Conservation (phyloP, 2,113 vertebrate species). For the Zeus faber region DNA sequence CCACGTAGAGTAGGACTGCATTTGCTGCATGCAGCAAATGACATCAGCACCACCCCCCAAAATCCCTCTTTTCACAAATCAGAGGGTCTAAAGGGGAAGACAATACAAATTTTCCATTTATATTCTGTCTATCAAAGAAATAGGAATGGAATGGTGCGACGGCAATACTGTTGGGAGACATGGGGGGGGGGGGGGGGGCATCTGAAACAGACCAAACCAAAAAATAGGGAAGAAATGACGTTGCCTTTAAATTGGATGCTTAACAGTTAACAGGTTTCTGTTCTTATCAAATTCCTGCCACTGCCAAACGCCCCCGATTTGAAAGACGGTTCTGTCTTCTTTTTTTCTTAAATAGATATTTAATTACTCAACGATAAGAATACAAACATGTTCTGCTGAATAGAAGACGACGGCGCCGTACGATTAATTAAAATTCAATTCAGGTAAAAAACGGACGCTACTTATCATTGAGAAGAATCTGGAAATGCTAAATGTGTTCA, state of each 20-base stretch:
- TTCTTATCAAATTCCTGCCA: background rate
- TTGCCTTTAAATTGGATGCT: background rate
- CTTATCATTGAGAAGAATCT: too few relatives aligned
- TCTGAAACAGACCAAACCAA: slow-evolving; percentile 36
- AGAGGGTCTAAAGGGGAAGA: slow-evolving; percentile 51
- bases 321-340: too few relatives aligned
- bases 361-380: too few relatives aligned
- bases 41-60: slow-evolving; percentile 20
- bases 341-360: too few relatives aligned
- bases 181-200: too few relatives aligned
- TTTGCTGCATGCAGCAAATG: slow-evolving; percentile 38
- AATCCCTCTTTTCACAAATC: slow-evolving; percentile 53
- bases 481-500: too few relatives aligned
- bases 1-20: slow-evolving; percentile 20
- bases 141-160: slow-evolving; percentile 28
- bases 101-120: slow-evolving; percentile 74
- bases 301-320: too few relatives aligned
- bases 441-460: too few relatives aligned
- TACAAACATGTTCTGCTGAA: too few relatives aligned
- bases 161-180: slow-evolving; percentile 42
- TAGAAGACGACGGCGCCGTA: too few relatives aligned
- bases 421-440: too few relatives aligned
- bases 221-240: slow-evolving; percentile 9
- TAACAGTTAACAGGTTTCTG: slow-evolving; percentile 9
- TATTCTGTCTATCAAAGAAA: slow-evolving; percentile 70